Base-by-base conservation (phyloP, 2,797 vertebrate species). In the Anguilla anguilla region DNA sequence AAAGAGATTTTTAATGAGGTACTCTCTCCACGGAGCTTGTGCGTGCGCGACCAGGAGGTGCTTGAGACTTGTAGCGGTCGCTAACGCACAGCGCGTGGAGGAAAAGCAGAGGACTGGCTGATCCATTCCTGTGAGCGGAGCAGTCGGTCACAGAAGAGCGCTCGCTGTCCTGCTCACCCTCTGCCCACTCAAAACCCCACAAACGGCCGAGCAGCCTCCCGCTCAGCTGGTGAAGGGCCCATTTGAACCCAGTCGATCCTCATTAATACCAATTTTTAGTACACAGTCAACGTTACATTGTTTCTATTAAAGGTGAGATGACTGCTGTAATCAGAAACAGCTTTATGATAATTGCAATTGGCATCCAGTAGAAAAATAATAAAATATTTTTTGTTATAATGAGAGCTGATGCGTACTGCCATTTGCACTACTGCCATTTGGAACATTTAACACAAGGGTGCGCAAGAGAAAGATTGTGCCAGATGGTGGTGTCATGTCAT, bases 181-280 rank as follows among this genome's bases (percentile, higher is more conserved):
- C 6, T 90, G 91, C 88, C 88, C 89, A 91, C 89, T 87, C 77
- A 72, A 90, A 92, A 93, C 91, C 92, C 94, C 90, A 88, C 90
- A 91, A 61, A 88, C 74, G 91, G 89, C 85, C 91, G 92, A 91
- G 93, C 93, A 83, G 17, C 87, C 87, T 85, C 89, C 90, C 6
- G 61, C 39, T 55, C 67, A 74, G 90, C 91, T 90, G 88, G 61
- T 88, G 88, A 92, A 92, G 89, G 84, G 90, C 84, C 90, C 88
- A 89, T 90, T 91, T 88, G 88, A 93, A 87, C 92, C 64, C 91
- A 90, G 84, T 91, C 90, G 89, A 90, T 91, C 88, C 91, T 93
- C 91, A 93, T 94, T 95, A 92, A 91, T 88, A 91, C 88, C 91
- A 88, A 86, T 92, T 84, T 91, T 91, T 43, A 43, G 0, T 85